Percentiles rank a stretch among this genome's conserved stretches.
phyloP scores from a whole-genome alignment of 1,140 invertebrate species.

The Zaprionus lachaisei region DNA sequence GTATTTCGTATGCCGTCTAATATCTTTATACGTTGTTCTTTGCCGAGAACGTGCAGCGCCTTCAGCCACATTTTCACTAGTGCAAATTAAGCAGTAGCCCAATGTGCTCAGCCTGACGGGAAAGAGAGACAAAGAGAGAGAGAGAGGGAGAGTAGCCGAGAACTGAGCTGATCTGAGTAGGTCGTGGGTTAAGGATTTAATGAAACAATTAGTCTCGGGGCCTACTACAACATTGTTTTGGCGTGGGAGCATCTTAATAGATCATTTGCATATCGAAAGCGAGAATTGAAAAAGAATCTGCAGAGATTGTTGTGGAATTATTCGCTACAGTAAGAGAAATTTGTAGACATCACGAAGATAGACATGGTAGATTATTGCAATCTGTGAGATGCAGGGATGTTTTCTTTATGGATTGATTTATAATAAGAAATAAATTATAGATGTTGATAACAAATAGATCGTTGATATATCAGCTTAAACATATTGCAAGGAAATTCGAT shows the following conservation, averaged over 20 bases:
- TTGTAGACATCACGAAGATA: background rate
- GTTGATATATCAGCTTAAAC: too few species aligned
- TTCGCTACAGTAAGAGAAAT: background rate
- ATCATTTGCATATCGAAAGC: conserved; percentile 8
- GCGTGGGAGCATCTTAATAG: conserved; percentile 58
- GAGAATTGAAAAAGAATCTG: background rate
- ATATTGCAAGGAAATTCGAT: too few species aligned
- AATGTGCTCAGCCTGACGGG: conserved; percentile 56
- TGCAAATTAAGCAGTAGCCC: conserved; percentile 73
- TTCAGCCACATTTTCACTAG: conserved; percentile 39
- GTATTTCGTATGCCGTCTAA: conserved; percentile 37
- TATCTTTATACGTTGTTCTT: conserved; percentile 37
- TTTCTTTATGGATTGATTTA: too few species aligned
- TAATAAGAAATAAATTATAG: too few species aligned
- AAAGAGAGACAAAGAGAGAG: background rate
- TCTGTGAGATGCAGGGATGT: too few species aligned
- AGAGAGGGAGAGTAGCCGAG: background rate
- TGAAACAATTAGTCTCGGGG: conserved; percentile 55
- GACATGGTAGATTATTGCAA: background rate
- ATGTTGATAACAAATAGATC: too few species aligned
- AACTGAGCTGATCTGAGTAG: background rate
- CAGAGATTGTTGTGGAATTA: background rate
- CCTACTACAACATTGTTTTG: conserved; percentile 33
- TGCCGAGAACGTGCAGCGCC: conserved; percentile 62
- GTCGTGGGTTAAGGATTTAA: conserved; percentile 54